These are phyloP conservation scores for Portunus trituberculatus DNA, from an alignment of 1,140 invertebrate species.

Conservation along the genomic window DNA sequence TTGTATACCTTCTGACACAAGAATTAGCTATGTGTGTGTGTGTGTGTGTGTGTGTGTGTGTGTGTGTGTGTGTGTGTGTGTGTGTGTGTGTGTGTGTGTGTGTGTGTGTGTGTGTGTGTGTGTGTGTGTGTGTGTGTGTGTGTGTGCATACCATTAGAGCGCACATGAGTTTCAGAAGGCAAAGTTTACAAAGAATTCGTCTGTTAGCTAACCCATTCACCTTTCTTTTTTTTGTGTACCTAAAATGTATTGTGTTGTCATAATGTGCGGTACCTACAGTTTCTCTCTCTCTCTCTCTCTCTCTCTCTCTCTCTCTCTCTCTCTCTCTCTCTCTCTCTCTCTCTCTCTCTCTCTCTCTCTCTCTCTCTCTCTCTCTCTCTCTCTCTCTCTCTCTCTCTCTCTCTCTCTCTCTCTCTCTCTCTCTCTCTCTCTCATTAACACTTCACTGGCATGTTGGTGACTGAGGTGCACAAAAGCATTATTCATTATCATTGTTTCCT, in stretches of 20 bases:
- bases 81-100: not conserved
- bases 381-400: conserved; percentile 34
- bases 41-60: conserved; percentile 13
- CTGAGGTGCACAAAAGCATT: not conserved
- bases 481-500: no score
- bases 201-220: not conserved
- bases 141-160: not conserved
- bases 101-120: not conserved
- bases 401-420: conserved; percentile 8
- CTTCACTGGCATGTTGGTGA: not conserved
- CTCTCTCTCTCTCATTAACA: not conserved
- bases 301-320: conserved; percentile 22
- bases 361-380: conserved; percentile 22
- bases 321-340: conserved; percentile 56
- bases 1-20: no score
- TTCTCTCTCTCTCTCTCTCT: conserved; percentile 38
- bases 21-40: no score
- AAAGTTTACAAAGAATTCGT: not conserved
- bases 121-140: not conserved
- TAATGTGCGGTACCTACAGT: not conserved
- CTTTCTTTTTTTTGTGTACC: not conserved
- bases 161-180: not conserved
- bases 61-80: conserved; percentile 37
- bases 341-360: conserved; percentile 30
- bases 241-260: not conserved